Percentiles rank a stretch among this genome's conserved stretches.
phyloP scores from a whole-genome alignment of 2,797 vertebrate species.

The Acanthurus leucopareius region DNA sequence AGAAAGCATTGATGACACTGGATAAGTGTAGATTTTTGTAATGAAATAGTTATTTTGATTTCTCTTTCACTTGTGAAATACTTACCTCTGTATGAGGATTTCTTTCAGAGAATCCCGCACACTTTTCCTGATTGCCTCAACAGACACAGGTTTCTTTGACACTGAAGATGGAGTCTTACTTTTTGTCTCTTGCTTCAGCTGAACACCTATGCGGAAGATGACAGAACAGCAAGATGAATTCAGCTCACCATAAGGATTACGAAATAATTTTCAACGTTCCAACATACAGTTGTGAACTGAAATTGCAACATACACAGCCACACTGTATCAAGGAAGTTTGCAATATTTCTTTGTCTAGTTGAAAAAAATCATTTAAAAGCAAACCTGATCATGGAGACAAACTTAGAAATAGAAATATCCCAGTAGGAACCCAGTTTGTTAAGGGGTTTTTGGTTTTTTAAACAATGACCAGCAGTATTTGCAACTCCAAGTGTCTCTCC shows the following conservation, averaged over 20 bases:
- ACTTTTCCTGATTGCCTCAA: constrained; percentile 95
- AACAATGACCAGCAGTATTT: not conserved
- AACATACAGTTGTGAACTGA: not conserved
- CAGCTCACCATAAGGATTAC: not conserved
- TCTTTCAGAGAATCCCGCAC: constrained; percentile 97
- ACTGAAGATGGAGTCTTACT: constrained; percentile 86
- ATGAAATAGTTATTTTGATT: not conserved
- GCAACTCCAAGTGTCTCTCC: not conserved
- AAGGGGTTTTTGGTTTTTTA: not conserved
- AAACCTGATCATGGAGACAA: not conserved
- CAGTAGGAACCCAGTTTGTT: too few species aligned
- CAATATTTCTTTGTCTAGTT: not conserved
- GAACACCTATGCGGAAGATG: constrained; percentile 76
- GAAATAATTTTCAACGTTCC: not conserved
- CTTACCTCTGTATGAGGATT: constrained; percentile 94
- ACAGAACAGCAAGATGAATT: constrained; percentile 43
- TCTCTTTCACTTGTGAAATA: not conserved
- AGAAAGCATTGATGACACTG: not conserved
- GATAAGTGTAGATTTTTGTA: constrained; percentile 4
- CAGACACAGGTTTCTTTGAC: constrained; percentile 92
- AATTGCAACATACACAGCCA: not conserved
- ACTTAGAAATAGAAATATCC: too few species aligned
- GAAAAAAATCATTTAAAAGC: not conserved
- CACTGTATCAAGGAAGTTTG: not conserved
- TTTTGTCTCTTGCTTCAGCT: constrained; percentile 89